Evolutionary conservation across 2,797 vertebrate genomes (phyloP).

Genomic region (Decapterus maruadsi): DNA sequence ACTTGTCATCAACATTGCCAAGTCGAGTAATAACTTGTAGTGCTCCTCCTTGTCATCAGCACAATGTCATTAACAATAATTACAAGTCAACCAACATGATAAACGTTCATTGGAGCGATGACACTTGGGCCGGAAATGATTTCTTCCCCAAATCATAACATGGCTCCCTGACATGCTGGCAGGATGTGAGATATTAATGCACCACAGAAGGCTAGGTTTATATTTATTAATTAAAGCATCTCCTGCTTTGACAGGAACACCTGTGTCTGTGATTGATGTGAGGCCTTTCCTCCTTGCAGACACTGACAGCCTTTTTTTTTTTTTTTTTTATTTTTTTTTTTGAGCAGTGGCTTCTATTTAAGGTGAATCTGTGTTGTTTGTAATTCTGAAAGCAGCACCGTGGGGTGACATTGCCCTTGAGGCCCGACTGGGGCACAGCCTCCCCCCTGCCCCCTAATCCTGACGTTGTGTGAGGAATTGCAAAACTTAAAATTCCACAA

Average conservation of each 20-base stretch:
- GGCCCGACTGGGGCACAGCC: conserved; percentile 52
- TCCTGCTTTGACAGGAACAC: conserved; percentile 62
- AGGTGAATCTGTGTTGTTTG: conserved; percentile 47
- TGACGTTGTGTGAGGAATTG: conserved; percentile 63
- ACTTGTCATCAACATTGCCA: conserved; percentile 64
- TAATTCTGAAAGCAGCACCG: conserved; percentile 47
- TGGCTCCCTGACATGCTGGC: conserved; percentile 51
- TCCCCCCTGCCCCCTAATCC: conserved; percentile 59
- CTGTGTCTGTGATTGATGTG: conserved; percentile 69
- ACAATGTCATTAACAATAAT: conserved; percentile 75
- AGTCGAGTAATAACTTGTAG: conserved; percentile 69
- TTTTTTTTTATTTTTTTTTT: conserved; percentile 62
- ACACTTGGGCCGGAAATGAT: conserved; percentile 67
- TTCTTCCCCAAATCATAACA: conserved; percentile 69
- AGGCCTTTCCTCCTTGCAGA: conserved; percentile 42
- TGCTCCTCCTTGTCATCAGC: conserved; percentile 67
- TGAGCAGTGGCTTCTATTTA: conserved; percentile 40
- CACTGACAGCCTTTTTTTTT: conserved; percentile 58
- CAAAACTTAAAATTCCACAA: conserved; percentile 44
- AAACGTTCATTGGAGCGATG: conserved; percentile 68
- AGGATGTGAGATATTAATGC: conserved; percentile 63
- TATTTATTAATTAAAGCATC: conserved; percentile 67
- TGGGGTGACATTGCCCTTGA: conserved; percentile 64
- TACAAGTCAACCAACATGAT: conserved; percentile 74
- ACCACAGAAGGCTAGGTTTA: conserved; percentile 47